A percentile compares a stretch with the other conserved stretches of the same genome.
phyloP scores from a whole-genome alignment of 2,888 invertebrate species.

The Dicyrtoma fusca region DNA sequence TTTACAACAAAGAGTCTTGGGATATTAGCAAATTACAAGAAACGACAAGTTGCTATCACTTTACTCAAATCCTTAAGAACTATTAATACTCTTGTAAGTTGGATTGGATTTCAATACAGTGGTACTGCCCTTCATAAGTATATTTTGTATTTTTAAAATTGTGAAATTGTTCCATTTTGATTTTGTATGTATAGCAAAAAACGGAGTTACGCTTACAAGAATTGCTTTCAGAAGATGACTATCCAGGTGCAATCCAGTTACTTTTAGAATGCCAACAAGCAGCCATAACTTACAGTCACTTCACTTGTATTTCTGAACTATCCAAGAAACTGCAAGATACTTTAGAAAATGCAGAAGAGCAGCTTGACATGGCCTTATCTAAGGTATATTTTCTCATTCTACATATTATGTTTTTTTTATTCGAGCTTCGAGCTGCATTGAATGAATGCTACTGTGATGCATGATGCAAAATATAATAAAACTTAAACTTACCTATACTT shows the following conservation, averaged over 20 bases:
- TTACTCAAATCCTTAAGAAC: conserved; percentile 77
- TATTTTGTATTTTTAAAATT: too few species aligned
- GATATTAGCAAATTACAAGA: conserved; percentile 87
- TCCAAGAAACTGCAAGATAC: conserved; percentile 87
- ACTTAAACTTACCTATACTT: too few species aligned
- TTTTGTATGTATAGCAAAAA: conserved; percentile 65
- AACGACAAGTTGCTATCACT: conserved; percentile 79
- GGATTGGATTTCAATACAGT: too few species aligned
- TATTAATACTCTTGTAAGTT: conserved; percentile 75
- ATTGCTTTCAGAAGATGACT: conserved; percentile 80
- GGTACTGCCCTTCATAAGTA: too few species aligned
- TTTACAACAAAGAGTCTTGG: conserved; percentile 83
- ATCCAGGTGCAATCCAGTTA: conserved; percentile 86
- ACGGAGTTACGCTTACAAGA: conserved; percentile 84
- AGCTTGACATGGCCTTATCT: conserved; percentile 82
- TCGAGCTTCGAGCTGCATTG: too few species aligned
- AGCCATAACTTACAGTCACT: conserved; percentile 82
- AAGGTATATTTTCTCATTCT: conserved; percentile 63
- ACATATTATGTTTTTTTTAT: background rate
- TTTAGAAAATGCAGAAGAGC: conserved; percentile 85
- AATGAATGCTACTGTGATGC: too few species aligned
- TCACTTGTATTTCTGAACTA: conserved; percentile 86
- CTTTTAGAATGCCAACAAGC: conserved; percentile 85
- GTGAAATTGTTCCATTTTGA: conserved; percentile 5
- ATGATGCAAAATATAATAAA: too few species aligned